Evolutionary conservation across 2,113 vertebrate genomes (phyloP).

Genomic region (Lonchura striata): DNA sequence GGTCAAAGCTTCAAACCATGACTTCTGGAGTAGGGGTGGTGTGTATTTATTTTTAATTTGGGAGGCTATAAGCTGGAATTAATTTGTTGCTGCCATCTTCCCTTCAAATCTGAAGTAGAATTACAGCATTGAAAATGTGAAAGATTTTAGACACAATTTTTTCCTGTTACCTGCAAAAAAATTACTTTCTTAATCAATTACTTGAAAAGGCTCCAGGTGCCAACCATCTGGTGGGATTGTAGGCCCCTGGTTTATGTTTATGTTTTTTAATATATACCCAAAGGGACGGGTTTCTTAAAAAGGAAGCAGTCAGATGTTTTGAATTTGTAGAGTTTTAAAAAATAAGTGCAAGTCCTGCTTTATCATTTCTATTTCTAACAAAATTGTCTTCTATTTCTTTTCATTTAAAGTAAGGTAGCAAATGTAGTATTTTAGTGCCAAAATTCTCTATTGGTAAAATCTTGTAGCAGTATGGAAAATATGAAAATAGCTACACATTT

Average conservation of each 20-base stretch:
- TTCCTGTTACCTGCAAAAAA: conserved; percentile 15
- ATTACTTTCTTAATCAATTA: conserved; percentile 47
- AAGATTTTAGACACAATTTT: not conserved
- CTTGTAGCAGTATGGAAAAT: not conserved
- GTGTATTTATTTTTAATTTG: conserved; percentile 49
- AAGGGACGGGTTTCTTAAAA: conserved; percentile 53
- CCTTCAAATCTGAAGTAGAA: conserved; percentile 5
- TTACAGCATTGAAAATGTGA: not conserved
- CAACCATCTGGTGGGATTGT: conserved; percentile 69
- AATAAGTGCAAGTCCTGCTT: conserved; percentile 20
- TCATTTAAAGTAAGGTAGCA: conserved; percentile 11
- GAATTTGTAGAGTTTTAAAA: conserved; percentile 55
- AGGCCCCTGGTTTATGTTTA: conserved; percentile 40
- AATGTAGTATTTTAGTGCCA: not conserved
- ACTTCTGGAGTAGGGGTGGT: conserved; percentile 43
- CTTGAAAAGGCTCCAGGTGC: conserved; percentile 58
- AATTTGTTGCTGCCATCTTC: not conserved
- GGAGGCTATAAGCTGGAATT: conserved; percentile 3
- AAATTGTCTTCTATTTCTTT: not conserved
- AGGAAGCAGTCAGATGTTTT: conserved; percentile 63
- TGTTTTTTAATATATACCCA: conserved; percentile 47
- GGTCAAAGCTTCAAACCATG: conserved; percentile 49
- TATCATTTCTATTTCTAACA: not conserved
- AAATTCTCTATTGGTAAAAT: not conserved
- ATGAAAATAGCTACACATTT: not conserved